Evolutionary conservation across 64 coral and sea anemone species (phyloP), one percentile per base, ranked within the genome.

Genomic region (Actinia tenebrosa): DNA sequence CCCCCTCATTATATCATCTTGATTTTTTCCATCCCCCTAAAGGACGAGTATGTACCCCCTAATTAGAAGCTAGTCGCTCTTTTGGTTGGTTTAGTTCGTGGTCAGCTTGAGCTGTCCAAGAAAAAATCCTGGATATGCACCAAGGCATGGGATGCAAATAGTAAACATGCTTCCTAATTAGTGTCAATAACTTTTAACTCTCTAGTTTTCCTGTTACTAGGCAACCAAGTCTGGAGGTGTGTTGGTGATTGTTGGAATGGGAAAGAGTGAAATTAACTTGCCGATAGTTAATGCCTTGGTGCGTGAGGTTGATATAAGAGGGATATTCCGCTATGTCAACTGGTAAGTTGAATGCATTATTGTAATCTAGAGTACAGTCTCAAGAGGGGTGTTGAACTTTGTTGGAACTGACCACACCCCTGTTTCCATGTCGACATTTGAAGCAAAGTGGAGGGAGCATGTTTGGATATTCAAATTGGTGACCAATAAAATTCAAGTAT

Each of bases 161-260:
- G n/a, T n/a, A n/a, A n/a, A n/a, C n/a, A n/a, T n/a, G n/a, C n/a
- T n/a, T n/a, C n/a, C n/a, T n/a, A n/a, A n/a, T n/a, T n/a, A n/a
- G 30, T 37, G 30, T 37, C 30, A 37, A 14, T 37, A 59, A 84
- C n/a, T 59, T 2, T 53, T 84, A 75, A 75, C 10, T 75, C 22
- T 75, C 8, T 26, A 15, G 3, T 14, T 43, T 75, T 81, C 22
- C 43, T 55, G 43, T 79, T 37, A 82, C 27, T 59, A 99, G 97
- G 97, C 97, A 30, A 92, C 97, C n/a, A 92, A 90, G 84, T 79
- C 97, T 18, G 97, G 97, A n/a, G 97, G 97, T 20, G 91, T 92
- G 26, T 58, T 96, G 14, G 94, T 92, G 15, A 92, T 96, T 19
- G 91, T 96, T 30, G 94, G 94, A 80, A 88, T 96, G 91, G 91